These are phyloP conservation scores for Temnothorax nylanderi DNA, from an alignment of 1,140 invertebrate genomes.

Conservation along the genomic window DNA sequence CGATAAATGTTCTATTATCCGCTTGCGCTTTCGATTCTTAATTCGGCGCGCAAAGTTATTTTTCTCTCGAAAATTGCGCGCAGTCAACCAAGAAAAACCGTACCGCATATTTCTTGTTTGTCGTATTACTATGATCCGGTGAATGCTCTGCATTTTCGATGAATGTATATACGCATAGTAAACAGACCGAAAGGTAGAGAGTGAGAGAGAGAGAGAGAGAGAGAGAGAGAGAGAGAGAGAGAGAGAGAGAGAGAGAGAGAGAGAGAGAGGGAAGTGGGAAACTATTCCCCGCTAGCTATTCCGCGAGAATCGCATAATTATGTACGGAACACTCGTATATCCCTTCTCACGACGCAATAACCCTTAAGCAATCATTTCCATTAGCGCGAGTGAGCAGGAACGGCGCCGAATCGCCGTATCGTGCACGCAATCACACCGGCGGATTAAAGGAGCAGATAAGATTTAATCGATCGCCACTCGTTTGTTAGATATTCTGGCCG, in stretches of 20 bases:
- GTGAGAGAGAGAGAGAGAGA: not conserved
- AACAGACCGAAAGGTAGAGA: not conserved
- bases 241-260: no score
- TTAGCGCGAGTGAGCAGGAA: conserved; percentile 7
- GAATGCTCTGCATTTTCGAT: not conserved
- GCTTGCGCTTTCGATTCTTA: conserved; percentile 1
- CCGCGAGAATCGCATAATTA: conserved; percentile 39
- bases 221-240: not conserved
- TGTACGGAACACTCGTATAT: conserved; percentile 33
- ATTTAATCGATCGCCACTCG: conserved; percentile 50
- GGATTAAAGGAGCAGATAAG: conserved; percentile 48
- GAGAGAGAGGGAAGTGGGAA: not conserved
- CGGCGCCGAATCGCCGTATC: conserved; percentile 6
- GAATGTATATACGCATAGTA: not conserved
- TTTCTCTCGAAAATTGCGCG: not conserved
- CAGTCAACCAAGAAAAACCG: not conserved
- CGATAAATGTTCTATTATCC: not conserved
- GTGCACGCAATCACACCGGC: conserved; percentile 33
- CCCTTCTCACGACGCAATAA: conserved; percentile 42
- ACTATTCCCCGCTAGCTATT: conserved; percentile 14
- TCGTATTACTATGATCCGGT: not conserved
- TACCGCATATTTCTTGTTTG: conserved; percentile 3
- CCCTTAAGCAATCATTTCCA: conserved; percentile 54
- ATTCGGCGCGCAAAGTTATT: not conserved
- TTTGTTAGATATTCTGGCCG: not conserved